These are phyloP conservation scores for Conchocele bisecta DNA, from an alignment of 2,888 invertebrate genomes.

Conservation along the genomic window DNA sequence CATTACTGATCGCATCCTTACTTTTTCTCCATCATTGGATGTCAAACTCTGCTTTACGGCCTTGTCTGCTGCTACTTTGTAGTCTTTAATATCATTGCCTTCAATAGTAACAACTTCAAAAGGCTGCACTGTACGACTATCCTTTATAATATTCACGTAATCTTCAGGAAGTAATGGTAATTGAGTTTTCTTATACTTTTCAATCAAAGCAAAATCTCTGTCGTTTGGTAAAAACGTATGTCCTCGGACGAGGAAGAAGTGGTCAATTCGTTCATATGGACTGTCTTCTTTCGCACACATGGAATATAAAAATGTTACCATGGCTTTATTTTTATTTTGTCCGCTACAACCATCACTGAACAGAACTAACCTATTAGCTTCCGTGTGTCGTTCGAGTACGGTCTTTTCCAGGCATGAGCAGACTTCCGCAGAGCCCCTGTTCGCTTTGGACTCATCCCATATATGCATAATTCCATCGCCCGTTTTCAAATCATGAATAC, in stretches of 20 bases:
- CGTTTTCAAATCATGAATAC: conserved; percentile 31
- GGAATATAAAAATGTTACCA: background rate
- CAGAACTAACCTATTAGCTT: background rate
- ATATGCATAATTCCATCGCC: conserved; percentile 28
- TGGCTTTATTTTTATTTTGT: conserved; percentile 8
- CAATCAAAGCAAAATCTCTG: background rate
- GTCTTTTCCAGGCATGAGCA: conserved; percentile 23
- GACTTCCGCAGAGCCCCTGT: conserved; percentile 31
- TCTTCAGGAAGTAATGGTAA: background rate
- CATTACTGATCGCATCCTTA: conserved; percentile 1
- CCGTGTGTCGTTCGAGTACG: background rate
- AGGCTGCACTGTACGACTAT: background rate
- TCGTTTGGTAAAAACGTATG: background rate
- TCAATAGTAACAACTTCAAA: background rate
- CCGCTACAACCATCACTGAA: background rate
- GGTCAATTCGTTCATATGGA: background rate
- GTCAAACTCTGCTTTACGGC: background rate
- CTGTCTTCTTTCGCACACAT: background rate
- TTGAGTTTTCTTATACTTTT: background rate
- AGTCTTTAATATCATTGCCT: background rate
- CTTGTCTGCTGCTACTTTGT: background rate
- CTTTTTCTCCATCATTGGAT: conserved; percentile 2
- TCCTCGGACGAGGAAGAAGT: background rate
- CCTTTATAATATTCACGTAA: background rate
- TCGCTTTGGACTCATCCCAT: conserved; percentile 23